Evolutionary conservation across 35 echinoderm and acorn worm genomes (phyloP).

Genomic region (Heliocidaris tuberculata): DNA sequence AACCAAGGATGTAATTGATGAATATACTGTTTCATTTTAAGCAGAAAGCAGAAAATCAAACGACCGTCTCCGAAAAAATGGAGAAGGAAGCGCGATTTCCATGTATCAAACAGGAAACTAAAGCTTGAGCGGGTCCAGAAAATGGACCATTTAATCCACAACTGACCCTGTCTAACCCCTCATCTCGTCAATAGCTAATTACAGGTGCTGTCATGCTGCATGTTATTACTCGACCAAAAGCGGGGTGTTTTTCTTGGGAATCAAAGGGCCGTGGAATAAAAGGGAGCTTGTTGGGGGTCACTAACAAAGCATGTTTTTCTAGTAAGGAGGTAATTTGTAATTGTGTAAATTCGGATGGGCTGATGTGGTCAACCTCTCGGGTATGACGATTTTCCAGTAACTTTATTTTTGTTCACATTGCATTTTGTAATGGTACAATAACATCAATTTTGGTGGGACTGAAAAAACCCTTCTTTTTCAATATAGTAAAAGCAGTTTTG

Average conservation of each 20-base stretch:
- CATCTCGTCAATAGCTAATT: neutral
- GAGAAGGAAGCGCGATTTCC: neutral
- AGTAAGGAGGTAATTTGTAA: neutral
- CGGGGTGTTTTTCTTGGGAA: neutral
- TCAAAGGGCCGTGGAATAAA: neutral
- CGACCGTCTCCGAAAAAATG: neutral
- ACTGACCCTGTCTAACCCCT: neutral
- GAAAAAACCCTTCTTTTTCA: neutral
- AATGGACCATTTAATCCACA: constrained; percentile 2
- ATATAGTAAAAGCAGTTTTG: too few relatives aligned
- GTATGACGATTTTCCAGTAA: neutral
- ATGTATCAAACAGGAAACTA: neutral
- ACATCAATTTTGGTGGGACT: neutral
- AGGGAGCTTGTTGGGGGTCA: neutral
- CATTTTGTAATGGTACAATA: neutral
- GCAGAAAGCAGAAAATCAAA: constrained; percentile 2
- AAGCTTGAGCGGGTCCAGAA: neutral
- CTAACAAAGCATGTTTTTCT: constrained; percentile 12
- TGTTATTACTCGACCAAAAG: neutral
- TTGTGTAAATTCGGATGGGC: neutral
- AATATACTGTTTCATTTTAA: constrained; percentile 13
- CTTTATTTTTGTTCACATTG: neutral
- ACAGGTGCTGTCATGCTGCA: too few relatives aligned
- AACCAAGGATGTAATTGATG: neutral
- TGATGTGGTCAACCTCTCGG: neutral